phyloP scores from a whole-genome alignment of 2,113 vertebrate genomes.

The Nycticorax nycticorax region DNA sequence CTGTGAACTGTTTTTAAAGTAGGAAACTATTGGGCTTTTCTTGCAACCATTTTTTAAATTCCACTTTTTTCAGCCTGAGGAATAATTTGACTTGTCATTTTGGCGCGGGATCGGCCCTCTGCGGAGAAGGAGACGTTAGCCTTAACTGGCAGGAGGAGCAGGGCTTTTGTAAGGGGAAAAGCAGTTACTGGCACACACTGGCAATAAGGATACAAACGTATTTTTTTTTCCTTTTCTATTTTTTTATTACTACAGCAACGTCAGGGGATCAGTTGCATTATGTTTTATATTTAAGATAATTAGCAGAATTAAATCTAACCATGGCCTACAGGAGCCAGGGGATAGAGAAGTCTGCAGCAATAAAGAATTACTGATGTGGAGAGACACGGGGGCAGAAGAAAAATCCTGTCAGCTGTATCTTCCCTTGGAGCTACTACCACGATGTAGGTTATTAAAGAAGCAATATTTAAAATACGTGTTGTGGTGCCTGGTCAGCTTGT shows the following conservation, averaged over 20 bases:
- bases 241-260: conserved; percentile 44
- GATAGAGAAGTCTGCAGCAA: conserved; percentile 7
- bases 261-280: not conserved
- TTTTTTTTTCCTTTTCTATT: conserved; percentile 43
- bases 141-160: not conserved
- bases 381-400: not conserved
- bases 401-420: not conserved
- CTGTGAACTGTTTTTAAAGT: not conserved
- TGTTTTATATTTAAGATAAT: conserved; percentile 56
- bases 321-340: not conserved
- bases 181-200: not conserved
- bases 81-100: not conserved
- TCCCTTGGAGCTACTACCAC: not conserved
- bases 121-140: fast-evolving
- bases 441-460: conserved; percentile 52
- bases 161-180: not conserved
- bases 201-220: not conserved
- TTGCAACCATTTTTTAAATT: not conserved
- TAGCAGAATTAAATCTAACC: conserved; percentile 21
- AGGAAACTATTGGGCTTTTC: not conserved
- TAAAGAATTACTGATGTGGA: not conserved
- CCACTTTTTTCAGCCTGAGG: conserved; percentile 8
- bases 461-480: conserved; percentile 12
- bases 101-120: not conserved
- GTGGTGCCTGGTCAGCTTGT: not conserved